Evolutionary conservation across 2,888 invertebrate species (phyloP), one percentile per base, ranked within the genome.

Genomic region (Synanthedon vespiformis): DNA sequence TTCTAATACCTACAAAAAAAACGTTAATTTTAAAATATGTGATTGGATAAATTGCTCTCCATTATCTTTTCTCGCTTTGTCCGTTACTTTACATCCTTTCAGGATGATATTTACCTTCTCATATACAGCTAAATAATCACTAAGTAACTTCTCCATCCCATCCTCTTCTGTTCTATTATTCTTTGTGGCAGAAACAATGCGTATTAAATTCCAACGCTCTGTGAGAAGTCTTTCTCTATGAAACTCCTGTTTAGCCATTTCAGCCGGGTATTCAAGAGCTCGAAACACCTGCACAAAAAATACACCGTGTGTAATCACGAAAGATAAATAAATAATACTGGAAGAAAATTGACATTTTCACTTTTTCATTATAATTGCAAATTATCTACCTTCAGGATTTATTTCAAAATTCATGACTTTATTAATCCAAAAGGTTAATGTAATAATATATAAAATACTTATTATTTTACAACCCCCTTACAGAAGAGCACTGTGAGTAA

Each of bases 201-300:
- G 79, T 57, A 92, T 87, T 50, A 92, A 83, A 55, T 86, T 88
- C 65, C 88, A 88, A 54, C 92, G 80, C 60, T 90, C 89, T 4
- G 80, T 81, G 52, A 89, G 81, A 3, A 94, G 85, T 56, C 91
- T 87, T 53, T 88, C 83, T 63, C 89, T 86, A 53, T 93, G 88
- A 63, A 88, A 89, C 56, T 88, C 84, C 60, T 94, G 88, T 60
- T 92, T 91, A 10, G 89, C 89, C 64, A 92, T 75, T 82, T 95
- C 95, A 0, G 92, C 92, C 2, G 94, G 94, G 64, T 92, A 90
- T 77, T 95, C 95, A 56, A 95, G 85, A 50, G 91, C 90, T 48
- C 92, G 90, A 69, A 95, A 95, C 54, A 95, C 91, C 95, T 94
- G 22, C 44, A 44, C 44, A 44, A 49, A 49, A 5, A 49, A 49